phyloP scores from a whole-genome alignment of 2,888 invertebrate species.

The Scaptomyza caliginosa region DNA sequence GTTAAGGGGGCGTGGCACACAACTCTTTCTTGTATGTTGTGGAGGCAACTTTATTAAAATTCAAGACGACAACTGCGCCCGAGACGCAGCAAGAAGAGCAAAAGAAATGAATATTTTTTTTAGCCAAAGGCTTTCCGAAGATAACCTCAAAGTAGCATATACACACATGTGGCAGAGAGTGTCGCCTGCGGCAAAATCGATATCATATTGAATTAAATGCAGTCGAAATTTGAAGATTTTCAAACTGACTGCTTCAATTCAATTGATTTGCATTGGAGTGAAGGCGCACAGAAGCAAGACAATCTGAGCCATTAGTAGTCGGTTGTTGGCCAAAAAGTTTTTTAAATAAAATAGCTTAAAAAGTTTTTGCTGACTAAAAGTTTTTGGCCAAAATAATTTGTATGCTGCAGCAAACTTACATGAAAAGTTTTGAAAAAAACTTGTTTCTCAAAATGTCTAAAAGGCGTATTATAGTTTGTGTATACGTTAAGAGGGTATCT shows the following conservation, averaged over 20 bases:
- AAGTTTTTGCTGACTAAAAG: constrained; percentile 35
- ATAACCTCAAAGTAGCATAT: constrained; percentile 23
- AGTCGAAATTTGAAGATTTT: constrained; percentile 33
- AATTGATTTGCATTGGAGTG: constrained; percentile 67
- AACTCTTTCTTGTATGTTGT: constrained; percentile 26
- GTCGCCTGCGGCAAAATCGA: constrained; percentile 61
- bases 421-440: constrained; percentile 49
- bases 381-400: constrained; percentile 72
- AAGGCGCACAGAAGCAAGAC: constrained; percentile 57
- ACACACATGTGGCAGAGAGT: neutral
- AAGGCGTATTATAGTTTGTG: neutral
- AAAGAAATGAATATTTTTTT: constrained; percentile 48
- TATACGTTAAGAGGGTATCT: neutral
- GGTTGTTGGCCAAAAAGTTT: constrained; percentile 46
- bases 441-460: constrained; percentile 22
- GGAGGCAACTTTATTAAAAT: constrained; percentile 65
- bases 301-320: constrained; percentile 49
- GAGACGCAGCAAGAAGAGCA: constrained; percentile 40
- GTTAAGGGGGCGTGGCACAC: constrained; percentile 16
- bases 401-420: constrained; percentile 68
- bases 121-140: constrained; percentile 11
- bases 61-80: constrained; percentile 60
- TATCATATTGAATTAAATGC: constrained; percentile 53
- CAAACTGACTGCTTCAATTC: constrained; percentile 44
- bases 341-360: constrained; percentile 55